phyloP scores from a whole-genome alignment of 2,888 invertebrate genomes.

The Eupithecia pulchellata region DNA sequence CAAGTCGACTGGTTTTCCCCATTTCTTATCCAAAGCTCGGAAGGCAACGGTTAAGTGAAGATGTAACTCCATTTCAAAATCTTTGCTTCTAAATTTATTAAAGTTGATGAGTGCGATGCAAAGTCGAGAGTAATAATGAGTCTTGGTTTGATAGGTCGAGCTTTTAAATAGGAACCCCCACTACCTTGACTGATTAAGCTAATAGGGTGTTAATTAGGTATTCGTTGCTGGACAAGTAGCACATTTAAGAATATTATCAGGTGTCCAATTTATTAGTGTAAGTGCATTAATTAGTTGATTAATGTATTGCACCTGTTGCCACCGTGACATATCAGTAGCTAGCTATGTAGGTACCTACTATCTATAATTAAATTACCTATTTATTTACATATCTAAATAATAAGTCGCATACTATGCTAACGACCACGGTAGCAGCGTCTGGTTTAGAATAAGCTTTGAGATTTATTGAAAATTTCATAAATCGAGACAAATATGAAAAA shows the following conservation, averaged over 20 bases:
- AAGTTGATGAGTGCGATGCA: slow-evolving; percentile 14
- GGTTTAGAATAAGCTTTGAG: too few species aligned
- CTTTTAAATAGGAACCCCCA: slow-evolving; percentile 19
- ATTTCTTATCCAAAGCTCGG: slow-evolving; percentile 65
- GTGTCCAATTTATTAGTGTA: slow-evolving; percentile 34
- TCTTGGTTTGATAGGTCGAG: slow-evolving; percentile 19
- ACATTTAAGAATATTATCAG: slow-evolving; percentile 15
- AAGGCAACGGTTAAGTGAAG: slow-evolving; percentile 65
- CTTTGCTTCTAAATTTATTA: neutral
- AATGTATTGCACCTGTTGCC: slow-evolving; percentile 18
- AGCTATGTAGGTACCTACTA: neutral
- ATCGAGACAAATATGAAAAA: too few species aligned
- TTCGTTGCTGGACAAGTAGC: slow-evolving; percentile 8
- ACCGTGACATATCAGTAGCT: too few species aligned
- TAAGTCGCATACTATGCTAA: too few species aligned
- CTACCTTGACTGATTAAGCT: slow-evolving; percentile 29
- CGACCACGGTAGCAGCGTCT: too few species aligned
- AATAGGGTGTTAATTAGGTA: slow-evolving; percentile 33
- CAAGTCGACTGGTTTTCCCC: slow-evolving; percentile 65
- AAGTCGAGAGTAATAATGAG: slow-evolving; percentile 20
- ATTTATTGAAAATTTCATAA: too few species aligned
- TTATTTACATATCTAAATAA: too few species aligned
- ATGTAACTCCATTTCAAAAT: slow-evolving; percentile 62
- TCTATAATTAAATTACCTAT: too few species aligned
- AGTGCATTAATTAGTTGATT: slow-evolving; percentile 30